Evolutionary conservation across 2,797 vertebrate genomes (phyloP).

Genomic region (Sardinella longiceps): DNA sequence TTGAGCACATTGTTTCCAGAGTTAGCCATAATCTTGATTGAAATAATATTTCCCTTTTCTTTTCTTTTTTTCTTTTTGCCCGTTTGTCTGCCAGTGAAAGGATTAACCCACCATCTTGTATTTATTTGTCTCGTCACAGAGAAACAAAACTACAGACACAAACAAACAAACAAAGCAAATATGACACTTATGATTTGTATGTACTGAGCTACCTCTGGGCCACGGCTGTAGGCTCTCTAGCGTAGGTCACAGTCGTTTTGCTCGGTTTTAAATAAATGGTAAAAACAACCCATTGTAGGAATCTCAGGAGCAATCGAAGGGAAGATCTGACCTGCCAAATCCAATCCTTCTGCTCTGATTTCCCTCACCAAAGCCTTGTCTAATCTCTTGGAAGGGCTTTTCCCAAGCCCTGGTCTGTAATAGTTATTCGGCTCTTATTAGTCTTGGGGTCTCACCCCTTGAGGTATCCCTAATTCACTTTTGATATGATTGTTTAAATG

Average conservation of each 20-base stretch:
- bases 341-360: constrained; percentile 57
- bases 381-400: constrained; percentile 58
- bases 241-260: constrained; percentile 56
- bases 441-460: constrained; percentile 57
- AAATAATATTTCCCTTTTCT: constrained; percentile 55
- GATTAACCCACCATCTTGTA: not conserved
- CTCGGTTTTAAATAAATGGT: constrained; percentile 16
- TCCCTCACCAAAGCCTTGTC: constrained; percentile 48
- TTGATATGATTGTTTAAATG: constrained; percentile 67
- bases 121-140: constrained; percentile 42
- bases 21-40: constrained; percentile 56
- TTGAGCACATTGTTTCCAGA: not conserved
- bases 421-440: constrained; percentile 62
- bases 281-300: constrained; percentile 19
- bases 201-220: not conserved
- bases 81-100: not conserved
- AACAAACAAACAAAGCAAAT: not conserved
- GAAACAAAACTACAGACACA: constrained; percentile 52
- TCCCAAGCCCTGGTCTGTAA: constrained; percentile 61
- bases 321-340: constrained; percentile 56
- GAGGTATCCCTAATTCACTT: constrained; percentile 66
- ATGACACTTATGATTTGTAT: not conserved
- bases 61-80: constrained; percentile 30
- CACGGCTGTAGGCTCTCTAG: too few species aligned
- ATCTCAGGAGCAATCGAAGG: constrained; percentile 47